Evolutionary conservation across 2,113 vertebrate genomes (phyloP), one percentile per base, ranked within the genome.

Genomic region (Rissa tridactyla): DNA sequence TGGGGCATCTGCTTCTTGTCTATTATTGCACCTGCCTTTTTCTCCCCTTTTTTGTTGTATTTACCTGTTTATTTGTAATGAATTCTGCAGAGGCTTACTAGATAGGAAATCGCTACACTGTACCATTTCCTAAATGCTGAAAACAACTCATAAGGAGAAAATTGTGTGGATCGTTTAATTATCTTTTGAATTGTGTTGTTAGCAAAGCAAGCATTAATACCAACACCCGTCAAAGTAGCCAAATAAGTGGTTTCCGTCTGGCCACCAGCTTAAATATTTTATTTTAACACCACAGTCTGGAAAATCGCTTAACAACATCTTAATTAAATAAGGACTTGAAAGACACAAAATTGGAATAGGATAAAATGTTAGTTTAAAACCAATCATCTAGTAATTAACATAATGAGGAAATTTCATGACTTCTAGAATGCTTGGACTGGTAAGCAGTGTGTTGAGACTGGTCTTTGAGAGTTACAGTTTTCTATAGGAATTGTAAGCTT

Each of bases 251-350:
- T 60, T 82, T 82, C 29, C 87, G 9, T 51, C 27, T 85, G 52
- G 17, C 44, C 26, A 80, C 4, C 30, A 57, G 22, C 32, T 76
- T 54, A 75, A 60, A 32, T 55, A 49, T 83, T 73, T 70, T 79
- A 32, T 82, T 94, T 82, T 64, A 85, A 77, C 30, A 81, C 17
- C 12, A 64, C 17, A n/a, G 5, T 40, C 10, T 40, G 13, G 9
- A 25, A 62, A 34, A 73, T 52, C 30, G 7, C 34, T 58, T 78
- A 49, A 47, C 58, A 72, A 26, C 30, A 20, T 68, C 23, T 71
- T 85, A 65, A 92, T 95, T 93, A 72, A 94, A 73, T 42, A 78
- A 70, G 22, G 6, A 34, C 49, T 52, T 73, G 44, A 68, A 90
- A 85, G 49, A 47, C 1, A 0, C 26, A 38, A n/a, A 79, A 55